Evolutionary conservation across 2,888 invertebrate genomes (phyloP).

Genomic region (Catocala nupta): DNA sequence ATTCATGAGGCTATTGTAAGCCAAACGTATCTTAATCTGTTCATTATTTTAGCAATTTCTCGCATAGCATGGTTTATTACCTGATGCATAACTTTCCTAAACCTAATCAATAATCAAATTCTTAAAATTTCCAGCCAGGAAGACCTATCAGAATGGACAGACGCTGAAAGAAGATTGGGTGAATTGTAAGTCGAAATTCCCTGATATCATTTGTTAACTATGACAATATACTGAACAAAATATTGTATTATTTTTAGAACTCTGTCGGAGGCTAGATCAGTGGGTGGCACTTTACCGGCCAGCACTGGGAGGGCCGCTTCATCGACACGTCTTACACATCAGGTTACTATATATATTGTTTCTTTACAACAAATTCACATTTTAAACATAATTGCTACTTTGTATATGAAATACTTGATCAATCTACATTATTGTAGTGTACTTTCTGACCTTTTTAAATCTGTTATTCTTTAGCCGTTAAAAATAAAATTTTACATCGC

Average conservation of each 20-base stretch:
- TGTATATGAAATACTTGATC: too few relatives aligned
- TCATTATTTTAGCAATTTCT: too few relatives aligned
- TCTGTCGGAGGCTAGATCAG: conserved; percentile 81
- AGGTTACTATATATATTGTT: conserved; percentile 58
- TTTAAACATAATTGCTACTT: too few relatives aligned
- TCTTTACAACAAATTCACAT: neutral
- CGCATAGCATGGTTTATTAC: too few relatives aligned
- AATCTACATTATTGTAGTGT: too few relatives aligned
- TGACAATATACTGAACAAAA: neutral
- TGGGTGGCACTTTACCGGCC: conserved; percentile 81
- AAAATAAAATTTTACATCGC: too few relatives aligned
- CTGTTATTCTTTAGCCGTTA: too few relatives aligned
- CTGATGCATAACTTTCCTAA: too few relatives aligned
- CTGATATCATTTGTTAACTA: neutral
- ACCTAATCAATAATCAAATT: neutral
- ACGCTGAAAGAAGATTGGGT: conserved; percentile 82
- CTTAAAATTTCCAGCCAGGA: conserved; percentile 74
- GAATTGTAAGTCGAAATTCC: conserved; percentile 70
- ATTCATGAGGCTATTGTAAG: too few relatives aligned
- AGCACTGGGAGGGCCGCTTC: conserved; percentile 82
- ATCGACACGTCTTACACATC: conserved; percentile 80
- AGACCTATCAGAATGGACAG: conserved; percentile 85
- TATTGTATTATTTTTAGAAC: conserved; percentile 60
- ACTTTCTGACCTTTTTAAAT: too few relatives aligned
- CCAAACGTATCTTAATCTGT: too few relatives aligned